Evolutionary conservation across 2,888 invertebrate species (phyloP).

Genomic region (Cheilosia scutellata): DNA sequence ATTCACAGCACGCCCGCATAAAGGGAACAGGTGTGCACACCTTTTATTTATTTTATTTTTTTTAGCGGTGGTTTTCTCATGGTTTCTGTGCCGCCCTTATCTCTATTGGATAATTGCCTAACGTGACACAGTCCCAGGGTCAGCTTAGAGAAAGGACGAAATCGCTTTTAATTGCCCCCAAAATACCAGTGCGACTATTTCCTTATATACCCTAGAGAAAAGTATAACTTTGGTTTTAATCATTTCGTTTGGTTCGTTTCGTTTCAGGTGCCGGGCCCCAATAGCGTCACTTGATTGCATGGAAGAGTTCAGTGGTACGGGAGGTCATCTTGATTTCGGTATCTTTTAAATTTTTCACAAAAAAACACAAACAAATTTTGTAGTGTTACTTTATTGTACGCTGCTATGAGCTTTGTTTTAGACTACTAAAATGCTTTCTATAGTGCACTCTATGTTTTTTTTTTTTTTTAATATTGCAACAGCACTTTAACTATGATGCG

Average conservation of each 20-base stretch:
- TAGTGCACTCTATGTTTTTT: constrained; percentile 18
- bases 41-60: constrained; percentile 19
- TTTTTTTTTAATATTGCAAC: constrained; percentile 12
- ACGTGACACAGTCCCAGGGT: constrained; percentile 22
- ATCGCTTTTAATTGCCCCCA: constrained; percentile 46
- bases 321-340: constrained; percentile 85
- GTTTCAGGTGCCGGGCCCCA: constrained; percentile 93
- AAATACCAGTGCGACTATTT: constrained; percentile 25
- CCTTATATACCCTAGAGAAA: neutral
- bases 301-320: constrained; percentile 94
- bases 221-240: constrained; percentile 32
- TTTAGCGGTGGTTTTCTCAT: constrained; percentile 8
- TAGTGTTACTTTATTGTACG: constrained; percentile 39
- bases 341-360: constrained; percentile 78
- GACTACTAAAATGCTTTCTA: neutral
- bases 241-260: constrained; percentile 25
- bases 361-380: constrained; percentile 79
- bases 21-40: constrained; percentile 52
- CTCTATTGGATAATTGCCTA: constrained; percentile 40
- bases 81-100: constrained; percentile 15
- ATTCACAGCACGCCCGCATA: constrained; percentile 49
- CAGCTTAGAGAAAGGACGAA: constrained; percentile 5
- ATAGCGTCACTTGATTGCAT: constrained; percentile 97
- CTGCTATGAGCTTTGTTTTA: constrained; percentile 27
- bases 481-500: constrained; percentile 4